Conservation (phyloP, 2,797 vertebrate species). For the Numenius phaeopus region DNA sequence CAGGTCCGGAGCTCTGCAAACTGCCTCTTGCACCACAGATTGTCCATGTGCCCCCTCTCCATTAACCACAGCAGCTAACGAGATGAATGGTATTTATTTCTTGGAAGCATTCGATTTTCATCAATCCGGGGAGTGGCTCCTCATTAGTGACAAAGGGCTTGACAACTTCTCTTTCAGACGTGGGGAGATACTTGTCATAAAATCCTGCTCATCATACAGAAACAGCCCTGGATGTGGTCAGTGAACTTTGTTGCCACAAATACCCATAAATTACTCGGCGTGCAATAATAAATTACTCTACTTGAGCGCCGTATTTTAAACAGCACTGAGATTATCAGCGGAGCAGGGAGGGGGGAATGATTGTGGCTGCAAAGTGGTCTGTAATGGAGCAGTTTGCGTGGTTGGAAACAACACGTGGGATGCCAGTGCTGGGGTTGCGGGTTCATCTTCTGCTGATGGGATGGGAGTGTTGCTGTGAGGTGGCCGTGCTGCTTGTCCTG, state of each 20-base stretch:
- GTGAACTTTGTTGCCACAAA: not conserved
- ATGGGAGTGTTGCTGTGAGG: not conserved
- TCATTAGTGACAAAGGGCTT: not conserved
- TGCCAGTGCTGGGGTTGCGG: not conserved
- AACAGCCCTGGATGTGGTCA: not conserved
- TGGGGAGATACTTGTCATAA: not conserved
- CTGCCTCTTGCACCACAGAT: not conserved
- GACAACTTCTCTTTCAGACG: not conserved
- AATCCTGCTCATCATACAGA: not conserved
- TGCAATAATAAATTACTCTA: not conserved
- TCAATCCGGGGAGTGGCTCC: not conserved
- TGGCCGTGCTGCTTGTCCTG: too few relatives aligned
- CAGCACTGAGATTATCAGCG: not conserved
- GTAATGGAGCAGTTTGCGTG: not conserved
- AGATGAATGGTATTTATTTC: not conserved
- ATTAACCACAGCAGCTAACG: not conserved
- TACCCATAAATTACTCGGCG: not conserved
- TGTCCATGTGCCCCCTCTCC: not conserved
- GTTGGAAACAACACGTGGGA: not conserved
- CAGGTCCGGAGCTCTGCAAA: not conserved
- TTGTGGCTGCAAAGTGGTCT: not conserved
- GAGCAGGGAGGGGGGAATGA: not conserved
- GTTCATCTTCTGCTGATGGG: not conserved
- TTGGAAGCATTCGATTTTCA: conserved; percentile 51
- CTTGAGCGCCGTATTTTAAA: not conserved